A percentile compares a stretch with the other conserved stretches of the same genome.
Conservation (phyloP, 2,888 invertebrate genomes). For the Phyto melanocephala region DNA sequence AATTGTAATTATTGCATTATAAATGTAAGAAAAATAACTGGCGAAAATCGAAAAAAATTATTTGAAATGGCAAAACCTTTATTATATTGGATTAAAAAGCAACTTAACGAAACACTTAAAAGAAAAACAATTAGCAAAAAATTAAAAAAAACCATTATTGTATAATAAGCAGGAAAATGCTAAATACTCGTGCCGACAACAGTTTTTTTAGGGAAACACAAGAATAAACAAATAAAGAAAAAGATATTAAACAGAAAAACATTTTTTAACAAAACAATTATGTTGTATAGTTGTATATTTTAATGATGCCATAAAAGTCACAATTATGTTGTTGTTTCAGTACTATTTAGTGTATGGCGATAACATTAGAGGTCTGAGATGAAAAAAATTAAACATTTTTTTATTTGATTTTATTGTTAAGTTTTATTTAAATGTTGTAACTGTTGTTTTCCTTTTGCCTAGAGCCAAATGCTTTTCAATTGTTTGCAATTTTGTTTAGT, state of each 20-base stretch:
- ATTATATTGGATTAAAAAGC: slow-evolving; percentile 61
- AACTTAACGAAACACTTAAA: slow-evolving; percentile 53
- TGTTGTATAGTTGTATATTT: slow-evolving; percentile 58
- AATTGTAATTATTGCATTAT: slow-evolving; percentile 63
- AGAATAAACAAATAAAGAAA: slow-evolving; percentile 53
- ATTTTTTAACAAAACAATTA: slow-evolving; percentile 32
- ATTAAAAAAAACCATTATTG: neutral
- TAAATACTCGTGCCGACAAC: slow-evolving; percentile 59
- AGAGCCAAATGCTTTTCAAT: no score
- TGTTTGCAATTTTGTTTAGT: no score
- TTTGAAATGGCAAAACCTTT: slow-evolving; percentile 50
- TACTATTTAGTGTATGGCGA: slow-evolving; percentile 31
- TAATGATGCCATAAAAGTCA: slow-evolving; percentile 65
- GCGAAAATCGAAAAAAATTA: slow-evolving; percentile 42
- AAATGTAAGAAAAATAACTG: slow-evolving; percentile 50
- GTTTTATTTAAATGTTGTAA: no score
- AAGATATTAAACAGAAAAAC: slow-evolving; percentile 38
- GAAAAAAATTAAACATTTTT: no score
- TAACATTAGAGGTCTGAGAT: no score
- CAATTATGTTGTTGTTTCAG: slow-evolving; percentile 62
- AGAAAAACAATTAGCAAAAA: slow-evolving; percentile 60
- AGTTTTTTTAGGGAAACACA: slow-evolving; percentile 40
- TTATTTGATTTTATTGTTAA: no score
- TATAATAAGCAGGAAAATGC: slow-evolving; percentile 18
- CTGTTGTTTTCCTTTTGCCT: no score